A percentile compares a stretch with the other conserved stretches of the same genome.
These are phyloP conservation scores for Heliconius sara DNA, from an alignment of 2,888 invertebrate species.

Conservation along the genomic window DNA sequence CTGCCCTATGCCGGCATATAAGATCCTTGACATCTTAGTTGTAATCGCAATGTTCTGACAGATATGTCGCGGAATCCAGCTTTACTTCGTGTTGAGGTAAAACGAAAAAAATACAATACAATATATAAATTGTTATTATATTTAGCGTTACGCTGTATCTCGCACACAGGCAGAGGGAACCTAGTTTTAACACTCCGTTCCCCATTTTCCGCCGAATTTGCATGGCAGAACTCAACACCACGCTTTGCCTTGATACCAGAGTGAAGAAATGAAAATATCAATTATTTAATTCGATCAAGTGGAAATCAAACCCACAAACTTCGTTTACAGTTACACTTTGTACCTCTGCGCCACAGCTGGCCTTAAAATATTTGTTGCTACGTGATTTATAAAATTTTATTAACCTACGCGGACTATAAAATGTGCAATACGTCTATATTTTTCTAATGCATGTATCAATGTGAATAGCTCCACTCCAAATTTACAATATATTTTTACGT, in stretches of 20 bases:
- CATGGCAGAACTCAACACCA: too few species aligned
- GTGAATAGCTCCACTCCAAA: constrained; percentile 50
- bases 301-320: too few species aligned
- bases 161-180: too few species aligned
- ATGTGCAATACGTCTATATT: constrained; percentile 41
- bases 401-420: constrained; percentile 43
- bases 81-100: constrained; percentile 2
- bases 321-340: too few species aligned
- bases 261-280: too few species aligned
- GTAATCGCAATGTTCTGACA: constrained; percentile 44
- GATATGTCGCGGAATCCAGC: constrained; percentile 50
- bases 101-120: too few species aligned
- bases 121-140: background rate
- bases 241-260: too few species aligned
- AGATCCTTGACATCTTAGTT: constrained; percentile 62
- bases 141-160: too few species aligned
- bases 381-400: constrained; percentile 35
- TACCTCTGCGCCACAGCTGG: too few species aligned
- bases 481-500: constrained; percentile 51
- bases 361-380: background rate
- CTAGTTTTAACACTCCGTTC: too few species aligned
- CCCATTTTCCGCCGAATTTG: too few species aligned
- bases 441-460: constrained; percentile 45
- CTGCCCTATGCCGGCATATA: constrained; percentile 48
- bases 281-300: too few species aligned